Conservation (phyloP, 1,140 invertebrate genomes). For the Lepidostoma basale region DNA sequence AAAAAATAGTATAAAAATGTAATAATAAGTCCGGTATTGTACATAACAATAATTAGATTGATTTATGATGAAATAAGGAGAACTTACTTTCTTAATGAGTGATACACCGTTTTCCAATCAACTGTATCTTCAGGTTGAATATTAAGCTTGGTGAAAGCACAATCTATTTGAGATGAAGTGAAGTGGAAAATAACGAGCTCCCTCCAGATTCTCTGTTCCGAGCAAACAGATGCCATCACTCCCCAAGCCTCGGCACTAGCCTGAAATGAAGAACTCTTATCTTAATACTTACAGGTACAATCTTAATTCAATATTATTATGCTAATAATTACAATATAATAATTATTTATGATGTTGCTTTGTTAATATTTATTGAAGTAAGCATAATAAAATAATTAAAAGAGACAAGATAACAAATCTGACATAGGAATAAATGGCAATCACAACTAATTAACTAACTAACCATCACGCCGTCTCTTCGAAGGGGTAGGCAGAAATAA, state of each 20-base stretch:
- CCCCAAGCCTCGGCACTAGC: slow-evolving; percentile 67
- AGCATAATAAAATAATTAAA: no score
- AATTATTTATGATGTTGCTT: no score
- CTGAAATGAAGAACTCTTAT: slow-evolving; percentile 44
- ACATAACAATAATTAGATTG: background rate
- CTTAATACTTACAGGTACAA: background rate
- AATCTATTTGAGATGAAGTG: slow-evolving; percentile 80
- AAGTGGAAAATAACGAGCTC: slow-evolving; percentile 93
- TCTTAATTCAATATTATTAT: no score
- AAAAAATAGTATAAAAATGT: background rate
- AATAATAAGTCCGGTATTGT: background rate
- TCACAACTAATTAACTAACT: no score
- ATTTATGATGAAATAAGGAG: background rate
- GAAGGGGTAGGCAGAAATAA: no score
- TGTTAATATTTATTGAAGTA: no score
- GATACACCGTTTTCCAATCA: slow-evolving; percentile 77
- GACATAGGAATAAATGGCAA: no score
- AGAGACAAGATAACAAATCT: no score
- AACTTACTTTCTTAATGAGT: slow-evolving; percentile 73
- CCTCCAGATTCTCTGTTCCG: slow-evolving; percentile 91
- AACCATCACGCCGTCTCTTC: no score
- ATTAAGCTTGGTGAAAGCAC: slow-evolving; percentile 57
- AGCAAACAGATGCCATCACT: slow-evolving; percentile 78
- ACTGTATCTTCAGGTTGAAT: slow-evolving; percentile 54
- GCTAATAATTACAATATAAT: no score